Conservation (phyloP, 2,888 invertebrate genomes). For the Chrysolina americana region DNA sequence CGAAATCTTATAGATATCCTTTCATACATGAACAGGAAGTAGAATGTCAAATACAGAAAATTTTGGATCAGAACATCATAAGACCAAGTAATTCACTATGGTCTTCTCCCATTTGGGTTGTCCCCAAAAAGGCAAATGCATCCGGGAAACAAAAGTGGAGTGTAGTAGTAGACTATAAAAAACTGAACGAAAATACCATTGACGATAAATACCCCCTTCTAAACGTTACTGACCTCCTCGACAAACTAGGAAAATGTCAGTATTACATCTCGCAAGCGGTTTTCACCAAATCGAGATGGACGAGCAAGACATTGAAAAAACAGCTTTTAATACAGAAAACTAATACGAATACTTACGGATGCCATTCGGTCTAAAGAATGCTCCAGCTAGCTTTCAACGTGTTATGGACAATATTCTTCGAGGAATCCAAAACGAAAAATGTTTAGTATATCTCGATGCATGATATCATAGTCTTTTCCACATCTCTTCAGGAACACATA, state of each 20-base stretch:
- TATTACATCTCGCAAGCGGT: conserved; percentile 39
- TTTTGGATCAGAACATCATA: conserved; percentile 30
- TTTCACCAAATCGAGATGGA: conserved; percentile 53
- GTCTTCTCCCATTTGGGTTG: too few species aligned
- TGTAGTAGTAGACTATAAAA: conserved; percentile 46
- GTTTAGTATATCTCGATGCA: neutral
- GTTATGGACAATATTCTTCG: conserved; percentile 54
- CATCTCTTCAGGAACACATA: neutral
- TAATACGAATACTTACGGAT: conserved; percentile 56
- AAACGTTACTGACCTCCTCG: conserved; percentile 17
- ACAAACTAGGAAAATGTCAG: conserved; percentile 23
- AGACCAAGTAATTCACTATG: conserved; percentile 10
- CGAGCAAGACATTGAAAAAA: conserved; percentile 52
- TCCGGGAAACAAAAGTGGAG: conserved; percentile 48
- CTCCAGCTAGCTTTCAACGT: conserved; percentile 55
- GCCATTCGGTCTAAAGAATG: conserved; percentile 57
- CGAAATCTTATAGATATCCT: conserved; percentile 29
- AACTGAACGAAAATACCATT: conserved; percentile 41
- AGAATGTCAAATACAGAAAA: conserved; percentile 30
- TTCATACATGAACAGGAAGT: conserved; percentile 33
- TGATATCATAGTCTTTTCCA: neutral
- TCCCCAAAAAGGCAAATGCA: conserved; percentile 39
- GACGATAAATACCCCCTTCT: conserved; percentile 15
- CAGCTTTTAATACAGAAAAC: conserved; percentile 54
- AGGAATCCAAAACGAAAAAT: conserved; percentile 45